A percentile compares a stretch with the other conserved stretches of the same genome.
phyloP scores from a whole-genome alignment of 2,797 vertebrate species.

The Lithobates pipiens region DNA sequence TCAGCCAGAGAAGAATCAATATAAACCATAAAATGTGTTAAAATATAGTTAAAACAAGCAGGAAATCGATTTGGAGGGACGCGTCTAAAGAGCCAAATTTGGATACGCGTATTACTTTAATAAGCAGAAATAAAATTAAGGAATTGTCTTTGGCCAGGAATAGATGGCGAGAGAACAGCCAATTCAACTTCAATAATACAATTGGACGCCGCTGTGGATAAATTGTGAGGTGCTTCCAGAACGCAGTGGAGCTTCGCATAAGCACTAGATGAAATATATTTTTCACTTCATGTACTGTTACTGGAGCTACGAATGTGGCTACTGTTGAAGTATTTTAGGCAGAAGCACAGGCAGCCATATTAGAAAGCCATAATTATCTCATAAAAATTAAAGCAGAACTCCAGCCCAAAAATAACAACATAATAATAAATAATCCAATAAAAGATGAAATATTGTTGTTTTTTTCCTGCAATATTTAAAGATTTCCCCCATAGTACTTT shows the following conservation, averaged over 20 bases:
- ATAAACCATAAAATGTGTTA: slow-evolving; percentile 54
- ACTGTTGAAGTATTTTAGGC: too few species aligned
- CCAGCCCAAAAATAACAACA: too few species aligned
- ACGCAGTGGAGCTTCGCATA: background rate
- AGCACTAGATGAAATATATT: background rate
- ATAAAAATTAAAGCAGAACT: too few species aligned
- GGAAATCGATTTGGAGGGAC: slow-evolving; percentile 39
- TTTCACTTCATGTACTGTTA: background rate
- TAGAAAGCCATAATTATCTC: too few species aligned
- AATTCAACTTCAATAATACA: background rate
- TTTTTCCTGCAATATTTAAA: too few species aligned
- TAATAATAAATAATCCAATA: too few species aligned
- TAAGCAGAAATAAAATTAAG: slow-evolving; percentile 48
- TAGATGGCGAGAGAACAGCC: slow-evolving; percentile 10
- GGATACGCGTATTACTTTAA: slow-evolving; percentile 38
- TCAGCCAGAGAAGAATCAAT: slow-evolving; percentile 48
- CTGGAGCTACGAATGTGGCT: too few species aligned
- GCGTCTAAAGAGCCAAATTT: slow-evolving; percentile 28
- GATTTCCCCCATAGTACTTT: too few species aligned
- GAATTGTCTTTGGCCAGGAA: slow-evolving; percentile 30
- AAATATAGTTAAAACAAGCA: slow-evolving; percentile 47
- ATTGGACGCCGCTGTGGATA: background rate
- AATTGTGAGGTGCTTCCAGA: background rate
- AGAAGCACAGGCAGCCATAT: too few species aligned
- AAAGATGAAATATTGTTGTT: too few species aligned